Evolutionary conservation across 2,797 vertebrate species (phyloP).

Genomic region (Linurgus olivaceus): DNA sequence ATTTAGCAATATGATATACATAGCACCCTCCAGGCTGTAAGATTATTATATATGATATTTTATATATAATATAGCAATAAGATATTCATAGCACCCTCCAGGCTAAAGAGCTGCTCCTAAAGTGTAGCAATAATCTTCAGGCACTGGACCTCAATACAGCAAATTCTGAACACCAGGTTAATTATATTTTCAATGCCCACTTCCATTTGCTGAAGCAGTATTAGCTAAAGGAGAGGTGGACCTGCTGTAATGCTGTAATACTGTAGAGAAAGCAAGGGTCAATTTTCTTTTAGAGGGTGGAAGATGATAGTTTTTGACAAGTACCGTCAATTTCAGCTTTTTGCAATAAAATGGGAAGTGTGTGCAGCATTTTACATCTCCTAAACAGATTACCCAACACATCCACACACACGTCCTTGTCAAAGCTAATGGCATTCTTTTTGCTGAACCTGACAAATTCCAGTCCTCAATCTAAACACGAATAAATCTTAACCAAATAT

Average conservation of each 20-base stretch:
- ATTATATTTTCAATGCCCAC: constrained; percentile 5
- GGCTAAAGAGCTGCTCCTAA: neutral
- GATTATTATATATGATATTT: no score
- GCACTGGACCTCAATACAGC: neutral
- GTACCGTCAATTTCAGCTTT: constrained; percentile 22
- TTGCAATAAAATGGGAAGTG: constrained; percentile 19
- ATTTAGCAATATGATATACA: neutral
- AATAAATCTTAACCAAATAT: constrained; percentile 29
- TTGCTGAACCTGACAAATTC: constrained; percentile 49
- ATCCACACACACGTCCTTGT: neutral
- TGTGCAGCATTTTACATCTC: constrained; percentile 39
- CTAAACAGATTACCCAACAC: constrained; percentile 11
- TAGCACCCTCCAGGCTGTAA: neutral
- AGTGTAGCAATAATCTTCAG: neutral
- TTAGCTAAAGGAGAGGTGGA: neutral
- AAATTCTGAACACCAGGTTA: neutral
- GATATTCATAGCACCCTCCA: neutral
- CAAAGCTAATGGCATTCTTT: constrained; percentile 45
- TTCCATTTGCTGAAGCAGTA: neutral
- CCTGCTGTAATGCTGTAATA: neutral
- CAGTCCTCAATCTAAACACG: constrained; percentile 35
- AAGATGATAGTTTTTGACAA: constrained; percentile 41
- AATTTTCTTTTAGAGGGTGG: constrained; percentile 5
- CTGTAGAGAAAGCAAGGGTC: constrained; percentile 9
- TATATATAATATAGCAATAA: neutral